Percentiles rank a stretch among this genome's conserved stretches.
phyloP scores from a whole-genome alignment of 2,113 vertebrate species.

The Neodon shergylaensis region DNA sequence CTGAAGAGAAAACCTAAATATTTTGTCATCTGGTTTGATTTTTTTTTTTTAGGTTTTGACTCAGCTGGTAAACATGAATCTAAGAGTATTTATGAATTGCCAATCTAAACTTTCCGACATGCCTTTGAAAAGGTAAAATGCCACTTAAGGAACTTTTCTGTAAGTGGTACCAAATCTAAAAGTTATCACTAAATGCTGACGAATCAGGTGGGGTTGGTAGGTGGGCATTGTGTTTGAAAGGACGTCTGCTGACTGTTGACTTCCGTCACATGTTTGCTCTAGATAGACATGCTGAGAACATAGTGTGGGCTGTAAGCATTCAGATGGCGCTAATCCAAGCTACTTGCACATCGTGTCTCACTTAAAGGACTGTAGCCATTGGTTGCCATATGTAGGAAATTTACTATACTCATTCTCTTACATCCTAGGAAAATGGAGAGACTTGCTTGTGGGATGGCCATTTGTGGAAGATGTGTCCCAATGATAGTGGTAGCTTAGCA shows the following conservation, averaged over 20 bases:
- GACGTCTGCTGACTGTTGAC: neutral
- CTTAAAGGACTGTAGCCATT: neutral
- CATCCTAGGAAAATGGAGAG: neutral
- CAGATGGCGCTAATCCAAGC: neutral
- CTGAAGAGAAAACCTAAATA: conserved; percentile 45
- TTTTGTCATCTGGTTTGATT: conserved; percentile 63
- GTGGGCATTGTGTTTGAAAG: neutral
- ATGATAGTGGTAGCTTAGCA: neutral
- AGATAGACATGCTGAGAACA: neutral
- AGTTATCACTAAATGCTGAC: neutral
- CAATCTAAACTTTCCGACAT: conserved; percentile 98
- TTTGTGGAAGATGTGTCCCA: conserved; percentile 2
- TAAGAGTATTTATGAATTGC: conserved; percentile 98
- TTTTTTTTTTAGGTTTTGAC: conserved; percentile 91
- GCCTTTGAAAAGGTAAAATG: conserved; percentile 96
- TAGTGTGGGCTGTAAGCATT: neutral
- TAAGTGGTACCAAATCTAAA: neutral
- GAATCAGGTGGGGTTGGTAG: neutral
- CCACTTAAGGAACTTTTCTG: neutral
- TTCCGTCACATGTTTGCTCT: neutral
- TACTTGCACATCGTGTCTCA: neutral
- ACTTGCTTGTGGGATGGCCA: neutral
- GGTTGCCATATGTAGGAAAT: neutral
- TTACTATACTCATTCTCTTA: neutral
- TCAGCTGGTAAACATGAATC: conserved; percentile 95